Percentiles rank a stretch among this genome's conserved stretches.
Conservation (phyloP, 2,888 invertebrate species). For the Rhagonycha lutea region DNA sequence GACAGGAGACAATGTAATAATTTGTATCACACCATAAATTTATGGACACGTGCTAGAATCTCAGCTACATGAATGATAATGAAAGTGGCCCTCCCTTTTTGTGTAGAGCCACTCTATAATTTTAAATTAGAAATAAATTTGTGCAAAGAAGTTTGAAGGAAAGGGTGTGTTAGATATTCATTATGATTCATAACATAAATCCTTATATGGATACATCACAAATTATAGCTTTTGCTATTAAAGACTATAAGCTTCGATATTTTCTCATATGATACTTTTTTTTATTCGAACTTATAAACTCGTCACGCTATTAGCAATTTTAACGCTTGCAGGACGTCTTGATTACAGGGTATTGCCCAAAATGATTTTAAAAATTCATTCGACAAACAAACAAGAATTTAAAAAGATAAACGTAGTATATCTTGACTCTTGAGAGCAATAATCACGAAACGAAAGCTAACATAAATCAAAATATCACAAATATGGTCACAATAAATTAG, state of each 20-base stretch:
- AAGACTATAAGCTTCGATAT: conserved; percentile 13
- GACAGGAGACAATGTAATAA: conserved; percentile 16
- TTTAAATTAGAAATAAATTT: conserved; percentile 35
- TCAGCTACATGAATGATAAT: conserved; percentile 34
- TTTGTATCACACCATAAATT: conserved; percentile 13
- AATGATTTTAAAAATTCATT: conserved; percentile 7
- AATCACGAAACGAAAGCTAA: background rate
- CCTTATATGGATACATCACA: conserved; percentile 34
- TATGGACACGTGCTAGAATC: conserved; percentile 32
- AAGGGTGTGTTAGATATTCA: conserved; percentile 37
- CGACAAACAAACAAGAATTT: background rate
- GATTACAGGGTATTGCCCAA: conserved; percentile 8
- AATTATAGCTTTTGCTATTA: conserved; percentile 33
- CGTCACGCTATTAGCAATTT: conserved; percentile 1
- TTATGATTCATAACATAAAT: conserved; percentile 35
- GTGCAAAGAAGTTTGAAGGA: conserved; percentile 28
- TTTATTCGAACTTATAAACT: background rate
- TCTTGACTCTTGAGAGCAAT: background rate
- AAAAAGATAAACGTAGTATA: background rate
- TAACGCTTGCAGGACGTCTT: conserved; percentile 3
- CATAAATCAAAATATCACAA: background rate
- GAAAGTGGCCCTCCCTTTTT: conserved; percentile 34
- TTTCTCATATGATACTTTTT: background rate
- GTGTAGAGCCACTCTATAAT: conserved; percentile 35
- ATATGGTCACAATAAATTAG: background rate